These are phyloP conservation scores for Aphidius colemani DNA, from an alignment of 2,888 invertebrate genomes.

Conservation along the genomic window DNA sequence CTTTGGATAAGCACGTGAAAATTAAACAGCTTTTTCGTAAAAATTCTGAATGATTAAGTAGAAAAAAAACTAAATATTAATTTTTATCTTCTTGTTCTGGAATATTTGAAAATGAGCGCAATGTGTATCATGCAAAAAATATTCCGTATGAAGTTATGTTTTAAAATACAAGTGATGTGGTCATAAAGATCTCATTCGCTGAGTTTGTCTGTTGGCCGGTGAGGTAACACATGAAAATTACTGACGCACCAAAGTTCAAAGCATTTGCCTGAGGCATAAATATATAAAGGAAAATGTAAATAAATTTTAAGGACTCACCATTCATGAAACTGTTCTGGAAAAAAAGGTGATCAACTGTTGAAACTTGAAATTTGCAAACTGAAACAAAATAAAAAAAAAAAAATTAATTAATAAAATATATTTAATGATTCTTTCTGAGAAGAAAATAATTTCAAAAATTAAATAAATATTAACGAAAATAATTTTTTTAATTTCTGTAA, in stretches of 20 bases:
- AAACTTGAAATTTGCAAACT: not conserved
- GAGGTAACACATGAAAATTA: constrained; percentile 25
- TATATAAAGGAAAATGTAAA: not conserved
- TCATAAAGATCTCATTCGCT: not conserved
- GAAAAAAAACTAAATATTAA: too few species aligned
- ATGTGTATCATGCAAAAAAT: too few species aligned
- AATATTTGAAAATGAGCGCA: too few species aligned
- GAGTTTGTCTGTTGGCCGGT: constrained; percentile 2
- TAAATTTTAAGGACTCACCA: constrained; percentile 18
- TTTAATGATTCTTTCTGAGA: too few species aligned
- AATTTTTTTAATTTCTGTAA: not conserved
- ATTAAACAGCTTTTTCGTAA: not conserved
- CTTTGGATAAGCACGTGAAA: not conserved
- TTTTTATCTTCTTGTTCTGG: too few species aligned
- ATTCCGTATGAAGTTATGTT: too few species aligned
- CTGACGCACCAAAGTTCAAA: constrained; percentile 25
- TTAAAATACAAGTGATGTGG: too few species aligned
- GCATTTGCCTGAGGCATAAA: constrained; percentile 18
- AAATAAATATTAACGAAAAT: not conserved
- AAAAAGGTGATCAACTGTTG: constrained; percentile 9
- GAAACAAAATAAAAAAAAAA: not conserved
- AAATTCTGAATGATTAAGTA: not conserved
- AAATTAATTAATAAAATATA: not conserved
- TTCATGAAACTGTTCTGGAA: constrained; percentile 2
- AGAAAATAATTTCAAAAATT: not conserved